Conservation (phyloP, 2,113 vertebrate species). For the Elephantulus edwardii region DNA sequence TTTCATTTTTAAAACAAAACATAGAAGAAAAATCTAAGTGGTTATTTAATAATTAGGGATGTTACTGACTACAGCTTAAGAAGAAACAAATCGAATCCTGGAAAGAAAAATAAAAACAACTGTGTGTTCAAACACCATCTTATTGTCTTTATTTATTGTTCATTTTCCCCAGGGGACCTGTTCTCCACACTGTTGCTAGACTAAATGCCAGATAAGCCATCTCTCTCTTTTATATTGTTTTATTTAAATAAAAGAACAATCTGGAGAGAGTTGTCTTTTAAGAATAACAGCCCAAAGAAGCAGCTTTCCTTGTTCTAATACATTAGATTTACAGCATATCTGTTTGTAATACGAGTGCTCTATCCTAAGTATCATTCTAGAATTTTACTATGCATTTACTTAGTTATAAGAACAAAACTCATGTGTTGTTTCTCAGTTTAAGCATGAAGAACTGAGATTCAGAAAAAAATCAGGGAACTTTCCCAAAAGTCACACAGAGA, state of each 20-base stretch:
- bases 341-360: neutral
- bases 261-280: neutral
- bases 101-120: neutral
- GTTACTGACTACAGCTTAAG: neutral
- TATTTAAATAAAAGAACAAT: constrained; percentile 39
- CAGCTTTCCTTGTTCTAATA: neutral
- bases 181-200: neutral
- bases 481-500: constrained; percentile 11
- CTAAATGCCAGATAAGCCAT: neutral
- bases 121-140: constrained; percentile 18
- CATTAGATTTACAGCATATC: neutral
- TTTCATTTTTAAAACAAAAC: constrained; percentile 24
- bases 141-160: constrained; percentile 46
- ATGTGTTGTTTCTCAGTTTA: neutral
- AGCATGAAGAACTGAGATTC: neutral
- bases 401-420: neutral
- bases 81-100: constrained; percentile 10
- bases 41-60: neutral
- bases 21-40: neutral
- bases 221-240: neutral
- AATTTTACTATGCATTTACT: neutral
- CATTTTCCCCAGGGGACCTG: constrained; percentile 26
- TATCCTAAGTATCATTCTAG: neutral
- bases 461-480: constrained; percentile 39
- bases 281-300: neutral